Conservation (phyloP, 2,888 invertebrate species). For the Parelbella ahira region DNA sequence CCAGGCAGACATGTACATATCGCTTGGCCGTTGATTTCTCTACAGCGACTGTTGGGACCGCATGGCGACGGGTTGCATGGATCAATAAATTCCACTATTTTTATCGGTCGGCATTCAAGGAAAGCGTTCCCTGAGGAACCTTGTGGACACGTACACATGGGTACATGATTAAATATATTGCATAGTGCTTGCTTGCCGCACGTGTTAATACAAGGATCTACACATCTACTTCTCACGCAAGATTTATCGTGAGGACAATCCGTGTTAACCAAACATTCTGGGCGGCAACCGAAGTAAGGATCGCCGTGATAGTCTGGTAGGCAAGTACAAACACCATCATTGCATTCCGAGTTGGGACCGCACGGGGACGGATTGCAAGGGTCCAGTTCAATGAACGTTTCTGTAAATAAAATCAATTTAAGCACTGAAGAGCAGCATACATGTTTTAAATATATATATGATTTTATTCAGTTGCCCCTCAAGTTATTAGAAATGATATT, state of each 20-base stretch:
- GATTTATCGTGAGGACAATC: constrained; percentile 87
- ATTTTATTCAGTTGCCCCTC: too few species aligned
- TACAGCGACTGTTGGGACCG: constrained; percentile 86
- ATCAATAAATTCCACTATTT: constrained; percentile 58
- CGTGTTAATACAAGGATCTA: constrained; percentile 88
- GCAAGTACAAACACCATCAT: constrained; percentile 85
- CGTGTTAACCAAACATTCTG: constrained; percentile 88
- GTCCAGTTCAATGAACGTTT: constrained; percentile 56
- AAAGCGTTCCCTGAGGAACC: constrained; percentile 87
- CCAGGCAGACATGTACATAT: constrained; percentile 85
- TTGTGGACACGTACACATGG: constrained; percentile 80
- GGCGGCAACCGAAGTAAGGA: constrained; percentile 88
- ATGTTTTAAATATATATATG: too few species aligned
- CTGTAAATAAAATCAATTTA: constrained; percentile 47
- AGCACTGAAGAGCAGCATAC: too few species aligned
- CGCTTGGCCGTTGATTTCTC: constrained; percentile 83
- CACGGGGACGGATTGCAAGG: constrained; percentile 85
- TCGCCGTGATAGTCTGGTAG: constrained; percentile 87
- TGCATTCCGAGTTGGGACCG: constrained; percentile 86
- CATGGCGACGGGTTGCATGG: constrained; percentile 87
- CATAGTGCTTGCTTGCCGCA: constrained; percentile 89
- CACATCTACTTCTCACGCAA: constrained; percentile 86
- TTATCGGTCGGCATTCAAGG: constrained; percentile 78
- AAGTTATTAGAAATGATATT: too few species aligned
- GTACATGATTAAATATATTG: constrained; percentile 83